phyloP scores from a whole-genome alignment of 2,113 vertebrate species.

The Pelecanoides urinatrix region DNA sequence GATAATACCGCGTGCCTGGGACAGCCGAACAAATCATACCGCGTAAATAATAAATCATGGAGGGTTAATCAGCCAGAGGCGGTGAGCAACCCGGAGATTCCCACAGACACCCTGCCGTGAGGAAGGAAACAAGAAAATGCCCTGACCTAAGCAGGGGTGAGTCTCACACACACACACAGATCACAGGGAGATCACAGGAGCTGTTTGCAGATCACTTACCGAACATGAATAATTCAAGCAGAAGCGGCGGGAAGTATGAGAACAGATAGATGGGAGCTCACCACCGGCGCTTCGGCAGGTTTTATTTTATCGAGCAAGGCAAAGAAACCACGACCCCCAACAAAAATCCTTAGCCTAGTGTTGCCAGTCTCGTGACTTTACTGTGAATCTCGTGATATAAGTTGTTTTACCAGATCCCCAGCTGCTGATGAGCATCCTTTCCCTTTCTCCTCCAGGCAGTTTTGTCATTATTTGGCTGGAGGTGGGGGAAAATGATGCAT shows the following conservation, averaged over 20 bases:
- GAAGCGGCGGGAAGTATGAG: background rate
- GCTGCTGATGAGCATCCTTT: background rate
- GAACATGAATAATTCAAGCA: slow-evolving; percentile 43
- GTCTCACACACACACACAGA: background rate
- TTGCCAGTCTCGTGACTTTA: background rate
- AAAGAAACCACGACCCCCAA: background rate
- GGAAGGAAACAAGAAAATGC: slow-evolving; percentile 16
- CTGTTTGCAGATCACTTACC: slow-evolving; percentile 41
- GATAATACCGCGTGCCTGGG: background rate
- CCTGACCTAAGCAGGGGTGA: slow-evolving; percentile 31
- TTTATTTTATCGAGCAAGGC: background rate
- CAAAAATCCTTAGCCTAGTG: background rate
- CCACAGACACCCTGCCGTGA: background rate
- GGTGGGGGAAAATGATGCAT: background rate
- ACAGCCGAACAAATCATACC: background rate
- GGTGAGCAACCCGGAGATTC: background rate
- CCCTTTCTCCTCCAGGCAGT: background rate
- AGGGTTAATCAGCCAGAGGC: background rate
- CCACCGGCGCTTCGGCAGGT: background rate
- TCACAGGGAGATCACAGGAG: slow-evolving; percentile 36
- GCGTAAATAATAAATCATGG: background rate
- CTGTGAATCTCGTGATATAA: fast-evolving
- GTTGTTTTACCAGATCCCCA: background rate
- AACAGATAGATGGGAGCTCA: background rate
- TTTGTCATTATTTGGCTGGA: background rate